Evolutionary conservation across 1,140 invertebrate species (phyloP).

Genomic region (Drosophila lini): DNA sequence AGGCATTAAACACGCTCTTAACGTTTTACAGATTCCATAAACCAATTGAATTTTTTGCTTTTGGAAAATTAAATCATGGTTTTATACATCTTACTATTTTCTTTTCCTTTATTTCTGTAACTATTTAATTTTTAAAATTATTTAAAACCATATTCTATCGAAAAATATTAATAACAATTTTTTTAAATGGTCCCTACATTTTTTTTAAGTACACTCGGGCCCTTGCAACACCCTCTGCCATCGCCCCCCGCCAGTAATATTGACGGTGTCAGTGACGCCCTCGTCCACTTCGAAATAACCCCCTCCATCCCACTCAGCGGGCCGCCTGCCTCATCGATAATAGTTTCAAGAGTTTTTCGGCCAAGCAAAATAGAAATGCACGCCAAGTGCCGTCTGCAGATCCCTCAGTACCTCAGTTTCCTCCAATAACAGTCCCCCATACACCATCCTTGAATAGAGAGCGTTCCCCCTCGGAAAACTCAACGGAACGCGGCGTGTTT

Average conservation of each 20-base stretch:
- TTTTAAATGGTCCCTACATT: background rate
- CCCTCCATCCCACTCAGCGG: background rate
- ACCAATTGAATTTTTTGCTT: background rate
- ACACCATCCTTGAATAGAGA: constrained; percentile 9
- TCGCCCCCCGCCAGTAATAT: background rate
- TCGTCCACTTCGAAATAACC: constrained; percentile 47
- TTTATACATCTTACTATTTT: background rate
- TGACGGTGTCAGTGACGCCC: constrained; percentile 58
- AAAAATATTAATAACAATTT: background rate
- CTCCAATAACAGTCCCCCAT: constrained; percentile 9
- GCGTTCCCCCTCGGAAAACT: constrained; percentile 20
- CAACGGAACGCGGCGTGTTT: constrained; percentile 29
- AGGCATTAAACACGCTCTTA: rapidly evolving
- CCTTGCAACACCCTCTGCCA: background rate
- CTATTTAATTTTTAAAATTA: background rate
- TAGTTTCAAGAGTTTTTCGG: constrained; percentile 76
- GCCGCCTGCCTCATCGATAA: constrained; percentile 58
- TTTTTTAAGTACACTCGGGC: background rate
- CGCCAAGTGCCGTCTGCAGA: constrained; percentile 59
- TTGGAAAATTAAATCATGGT: background rate
- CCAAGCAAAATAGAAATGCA: constrained; percentile 66
- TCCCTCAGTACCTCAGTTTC: constrained; percentile 10
- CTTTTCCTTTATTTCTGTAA: too few species aligned
- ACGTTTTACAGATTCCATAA: background rate
- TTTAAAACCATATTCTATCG: background rate